Percentiles rank a stretch among this genome's conserved stretches.
These are phyloP conservation scores for Zaprionus ornatus DNA, from an alignment of 1,140 invertebrate species.

Conservation along the genomic window DNA sequence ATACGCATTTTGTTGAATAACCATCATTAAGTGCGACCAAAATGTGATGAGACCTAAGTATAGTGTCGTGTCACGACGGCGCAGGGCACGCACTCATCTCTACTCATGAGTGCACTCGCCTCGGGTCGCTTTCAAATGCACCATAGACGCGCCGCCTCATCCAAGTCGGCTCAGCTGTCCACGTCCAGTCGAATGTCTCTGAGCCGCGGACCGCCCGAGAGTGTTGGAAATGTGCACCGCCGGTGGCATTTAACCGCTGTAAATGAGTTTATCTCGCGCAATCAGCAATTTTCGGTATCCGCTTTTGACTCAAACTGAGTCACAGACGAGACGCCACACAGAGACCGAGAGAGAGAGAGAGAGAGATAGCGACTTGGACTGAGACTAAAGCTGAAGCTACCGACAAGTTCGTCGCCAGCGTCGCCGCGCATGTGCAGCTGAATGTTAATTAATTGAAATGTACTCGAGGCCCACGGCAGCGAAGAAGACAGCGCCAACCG, in stretches of 20 bases:
- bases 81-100: not conserved
- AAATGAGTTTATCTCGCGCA: slow-evolving; percentile 83
- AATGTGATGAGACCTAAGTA: not conserved
- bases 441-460: slow-evolving; percentile 83
- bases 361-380: slow-evolving; percentile 10
- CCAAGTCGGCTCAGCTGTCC: slow-evolving; percentile 12
- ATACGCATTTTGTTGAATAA: not conserved
- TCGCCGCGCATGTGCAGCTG: slow-evolving; percentile 75
- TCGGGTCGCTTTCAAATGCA: slow-evolving; percentile 51
- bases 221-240: slow-evolving; percentile 75
- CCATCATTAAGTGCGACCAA: not conserved
- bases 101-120: slow-evolving; percentile 11
- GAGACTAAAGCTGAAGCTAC: slow-evolving; percentile 11
- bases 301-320: slow-evolving; percentile 62
- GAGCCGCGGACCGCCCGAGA: slow-evolving; percentile 61
- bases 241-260: slow-evolving; percentile 83
- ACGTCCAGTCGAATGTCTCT: not conserved
- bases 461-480: slow-evolving; percentile 63
- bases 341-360: slow-evolving; percentile 1
- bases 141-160: slow-evolving; percentile 56
- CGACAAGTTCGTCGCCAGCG: slow-evolving; percentile 15
- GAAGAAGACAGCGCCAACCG: slow-evolving; percentile 39
- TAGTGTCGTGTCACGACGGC: slow-evolving; percentile 9
- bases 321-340: not conserved
- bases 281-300: slow-evolving; percentile 83